These are phyloP conservation scores for Motacilla tschutschensis DNA, from an alignment of 2,113 vertebrate genomes.

Conservation along the genomic window DNA sequence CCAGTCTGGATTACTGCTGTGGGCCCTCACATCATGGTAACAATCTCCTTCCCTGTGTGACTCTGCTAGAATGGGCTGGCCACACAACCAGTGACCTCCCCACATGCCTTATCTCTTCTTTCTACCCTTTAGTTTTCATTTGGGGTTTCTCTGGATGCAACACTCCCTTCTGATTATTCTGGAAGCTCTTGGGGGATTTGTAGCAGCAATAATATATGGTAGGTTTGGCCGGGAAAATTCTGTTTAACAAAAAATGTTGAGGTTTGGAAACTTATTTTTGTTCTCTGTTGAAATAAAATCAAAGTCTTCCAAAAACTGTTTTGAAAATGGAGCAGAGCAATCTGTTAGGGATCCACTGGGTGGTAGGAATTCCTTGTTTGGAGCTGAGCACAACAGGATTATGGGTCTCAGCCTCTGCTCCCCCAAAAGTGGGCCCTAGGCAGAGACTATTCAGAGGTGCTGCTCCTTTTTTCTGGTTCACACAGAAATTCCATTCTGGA, in stretches of 20 bases:
- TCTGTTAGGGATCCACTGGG: neutral
- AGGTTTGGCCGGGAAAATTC: conserved; percentile 29
- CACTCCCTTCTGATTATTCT: conserved; percentile 8
- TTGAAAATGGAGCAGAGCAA: conserved; percentile 1
- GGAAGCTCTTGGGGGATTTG: neutral
- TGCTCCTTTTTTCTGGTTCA: neutral
- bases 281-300: conserved; percentile 30
- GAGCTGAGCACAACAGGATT: neutral
- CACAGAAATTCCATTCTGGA: conserved; percentile 23
- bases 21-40: neutral
- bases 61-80: neutral
- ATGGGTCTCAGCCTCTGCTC: neutral
- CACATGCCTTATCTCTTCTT: neutral
- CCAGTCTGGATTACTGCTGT: neutral
- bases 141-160: neutral
- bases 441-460: neutral
- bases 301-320: conserved; percentile 22
- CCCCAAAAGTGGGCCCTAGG: neutral
- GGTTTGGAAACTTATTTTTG: conserved; percentile 8
- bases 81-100: neutral
- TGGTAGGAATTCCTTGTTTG: neutral
- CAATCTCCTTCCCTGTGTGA: neutral
- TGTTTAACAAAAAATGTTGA: conserved; percentile 26
- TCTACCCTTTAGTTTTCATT: conserved; percentile 2
- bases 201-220: neutral